Conservation (phyloP, 1,140 invertebrate genomes). For the Galleria mellonella region DNA sequence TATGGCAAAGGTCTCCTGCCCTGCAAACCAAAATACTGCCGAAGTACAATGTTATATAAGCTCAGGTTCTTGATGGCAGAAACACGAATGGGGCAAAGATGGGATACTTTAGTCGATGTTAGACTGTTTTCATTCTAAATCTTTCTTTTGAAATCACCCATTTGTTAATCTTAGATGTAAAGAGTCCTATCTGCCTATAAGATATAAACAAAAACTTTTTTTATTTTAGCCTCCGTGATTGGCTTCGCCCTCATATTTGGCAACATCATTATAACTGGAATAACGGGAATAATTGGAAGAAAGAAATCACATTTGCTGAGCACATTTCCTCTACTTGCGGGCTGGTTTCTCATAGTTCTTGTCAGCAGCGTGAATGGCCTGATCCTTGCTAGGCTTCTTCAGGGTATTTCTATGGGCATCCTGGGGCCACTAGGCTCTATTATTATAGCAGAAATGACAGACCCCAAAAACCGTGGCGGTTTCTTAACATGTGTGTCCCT, state of each 20-base stretch:
- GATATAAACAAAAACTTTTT: too few relatives aligned
- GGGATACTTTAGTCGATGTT: too few relatives aligned
- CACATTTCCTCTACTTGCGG: constrained; percentile 37
- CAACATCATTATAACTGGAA: constrained; percentile 52
- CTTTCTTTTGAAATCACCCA: too few relatives aligned
- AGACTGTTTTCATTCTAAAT: too few relatives aligned
- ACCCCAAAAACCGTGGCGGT: constrained; percentile 50
- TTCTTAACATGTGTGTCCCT: constrained; percentile 58
- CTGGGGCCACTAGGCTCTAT: constrained; percentile 56
- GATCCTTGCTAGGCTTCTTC: constrained; percentile 47
- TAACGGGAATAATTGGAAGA: constrained; percentile 46
- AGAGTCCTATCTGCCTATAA: too few relatives aligned
- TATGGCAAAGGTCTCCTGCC: too few relatives aligned
- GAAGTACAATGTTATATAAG: too few relatives aligned
- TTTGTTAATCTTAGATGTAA: too few relatives aligned
- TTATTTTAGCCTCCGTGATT: constrained; percentile 54
- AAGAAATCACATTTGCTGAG: constrained; percentile 50
- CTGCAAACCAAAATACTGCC: too few relatives aligned
- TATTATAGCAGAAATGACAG: constrained; percentile 67
- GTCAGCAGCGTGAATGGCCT: constrained; percentile 45
- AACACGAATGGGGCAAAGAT: too few relatives aligned
- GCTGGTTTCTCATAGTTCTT: constrained; percentile 50
- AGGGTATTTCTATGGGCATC: constrained; percentile 63
- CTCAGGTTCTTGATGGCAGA: too few relatives aligned
- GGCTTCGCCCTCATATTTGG: constrained; percentile 58